Evolutionary conservation across 1,140 invertebrate species (phyloP), one percentile per base, ranked within the genome.

Genomic region (Coenobita brevimanus): DNA sequence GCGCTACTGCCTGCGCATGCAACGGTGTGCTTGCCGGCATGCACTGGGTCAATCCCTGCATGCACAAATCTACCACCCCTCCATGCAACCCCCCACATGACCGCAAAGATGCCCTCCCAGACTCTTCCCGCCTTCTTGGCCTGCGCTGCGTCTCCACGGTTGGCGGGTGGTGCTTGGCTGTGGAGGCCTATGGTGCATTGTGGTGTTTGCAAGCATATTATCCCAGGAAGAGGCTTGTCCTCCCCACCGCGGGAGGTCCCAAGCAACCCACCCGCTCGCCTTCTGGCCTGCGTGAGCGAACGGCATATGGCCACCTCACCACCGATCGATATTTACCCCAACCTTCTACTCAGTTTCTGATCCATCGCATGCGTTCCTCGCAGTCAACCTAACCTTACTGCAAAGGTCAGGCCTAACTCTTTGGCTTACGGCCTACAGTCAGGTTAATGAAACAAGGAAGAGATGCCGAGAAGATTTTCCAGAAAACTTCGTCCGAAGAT

Each of bases 41-140:
- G 82, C 82, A 85, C 82, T 85, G 82, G 82, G 82, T 85, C 82
- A 85, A 85, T 85, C 82, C 82, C 73, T 85, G 82, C 82, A 85
- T 85, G 82, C 82, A 85, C 71, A 85, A 85, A 85, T 85, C 82
- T 78, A 85, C 82, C 71, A 85, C 82, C 82, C 82, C 82, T 85
- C 82, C 82, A 75, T 62, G 36, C 71, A 78, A 38, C 54, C 82
- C 67, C 82, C 82, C 73, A 36, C 60, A 62, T 27, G 62, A 78
- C 71, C 71, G 60, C 71, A 76, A 43, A 57, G 17, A 33, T 67
- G 13, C 80, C 80, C 67, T 50, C 64, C 67, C 80, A 82, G 30
- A 62, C 41, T 67, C 43, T 69, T 3, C 15, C 62, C 27, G 36
- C 43, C 38, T 21, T 69, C 10, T 13, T 62, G 64, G 43, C 43